Percentiles rank a stretch among this genome's conserved stretches.
These are phyloP conservation scores for Acomys russatus DNA, from an alignment of 2,797 vertebrate species.

Conservation along the genomic window DNA sequence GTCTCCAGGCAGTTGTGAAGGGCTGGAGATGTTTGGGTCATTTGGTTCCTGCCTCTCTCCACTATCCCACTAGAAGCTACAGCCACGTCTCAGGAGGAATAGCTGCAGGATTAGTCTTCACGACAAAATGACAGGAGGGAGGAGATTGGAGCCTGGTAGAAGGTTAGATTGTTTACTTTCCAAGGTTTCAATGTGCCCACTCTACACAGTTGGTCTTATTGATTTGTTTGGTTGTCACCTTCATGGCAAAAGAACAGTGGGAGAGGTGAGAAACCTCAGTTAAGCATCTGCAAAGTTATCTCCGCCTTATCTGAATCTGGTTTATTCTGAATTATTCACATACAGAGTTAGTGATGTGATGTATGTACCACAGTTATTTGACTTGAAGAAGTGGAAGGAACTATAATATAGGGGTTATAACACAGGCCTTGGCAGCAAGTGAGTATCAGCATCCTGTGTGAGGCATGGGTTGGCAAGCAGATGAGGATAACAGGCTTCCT, in stretches of 20 bases:
- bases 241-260: neutral
- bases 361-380: neutral
- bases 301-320: neutral
- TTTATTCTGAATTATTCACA: constrained; percentile 30
- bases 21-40: neutral
- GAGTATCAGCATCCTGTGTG: neutral
- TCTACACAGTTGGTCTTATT: neutral
- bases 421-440: neutral
- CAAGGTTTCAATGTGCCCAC: neutral
- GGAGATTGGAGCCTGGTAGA: neutral
- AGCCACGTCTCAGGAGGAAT: neutral
- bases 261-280: neutral
- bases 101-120: neutral
- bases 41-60: neutral
- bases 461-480: neutral
- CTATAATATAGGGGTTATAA: neutral
- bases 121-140: neutral
- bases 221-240: neutral
- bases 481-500: neutral
- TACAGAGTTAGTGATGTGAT: neutral
- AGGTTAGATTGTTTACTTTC: neutral
- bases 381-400: neutral
- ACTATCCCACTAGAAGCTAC: neutral
- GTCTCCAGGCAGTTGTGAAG: neutral
- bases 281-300: neutral